A percentile compares a stretch with the other conserved stretches of the same genome.
Conservation (phyloP, 2,113 vertebrate species). For the Ceuthmochares aereus region DNA sequence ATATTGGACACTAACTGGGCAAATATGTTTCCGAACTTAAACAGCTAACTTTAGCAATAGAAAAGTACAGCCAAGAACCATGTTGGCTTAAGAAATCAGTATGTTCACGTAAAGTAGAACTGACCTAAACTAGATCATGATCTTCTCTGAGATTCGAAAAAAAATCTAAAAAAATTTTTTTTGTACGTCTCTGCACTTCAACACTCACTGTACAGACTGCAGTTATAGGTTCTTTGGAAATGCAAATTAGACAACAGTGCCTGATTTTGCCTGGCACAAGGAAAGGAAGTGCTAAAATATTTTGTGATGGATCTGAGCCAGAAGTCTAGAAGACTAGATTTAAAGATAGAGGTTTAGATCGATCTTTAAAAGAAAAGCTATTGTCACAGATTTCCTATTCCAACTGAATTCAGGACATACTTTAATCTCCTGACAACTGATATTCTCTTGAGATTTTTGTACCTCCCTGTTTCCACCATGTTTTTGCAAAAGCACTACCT, state of each 20-base stretch:
- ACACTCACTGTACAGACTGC: slow-evolving; percentile 39
- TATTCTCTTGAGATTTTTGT: slow-evolving; percentile 23
- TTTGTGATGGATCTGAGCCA: slow-evolving; percentile 64
- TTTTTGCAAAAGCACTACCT: slow-evolving; percentile 19
- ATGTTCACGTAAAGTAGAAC: slow-evolving; percentile 14
- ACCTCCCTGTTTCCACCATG: neutral
- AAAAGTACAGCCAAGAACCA: slow-evolving; percentile 33
- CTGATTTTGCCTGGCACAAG: slow-evolving; percentile 70
- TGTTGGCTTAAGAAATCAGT: neutral
- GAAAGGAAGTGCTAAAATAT: slow-evolving; percentile 66
- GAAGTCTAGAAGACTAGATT: slow-evolving; percentile 61
- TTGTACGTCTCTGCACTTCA: slow-evolving; percentile 51
- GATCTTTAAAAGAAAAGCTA: slow-evolving; percentile 49
- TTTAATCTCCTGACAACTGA: slow-evolving; percentile 33
- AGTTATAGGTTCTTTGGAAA: slow-evolving; percentile 63
- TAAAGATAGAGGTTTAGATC: slow-evolving; percentile 54
- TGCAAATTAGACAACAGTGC: slow-evolving; percentile 68
- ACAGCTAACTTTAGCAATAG: neutral
- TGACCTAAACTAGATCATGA: slow-evolving; percentile 30
- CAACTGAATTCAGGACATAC: neutral
- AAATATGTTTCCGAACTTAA: neutral
- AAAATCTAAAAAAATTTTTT: no score
- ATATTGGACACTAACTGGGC: neutral
- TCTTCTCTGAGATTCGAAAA: neutral
- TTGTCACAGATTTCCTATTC: slow-evolving; percentile 48